A percentile compares a stretch with the other conserved stretches of the same genome.
Conservation (phyloP, 2,113 vertebrate genomes). For the Halichoerus grypus region DNA sequence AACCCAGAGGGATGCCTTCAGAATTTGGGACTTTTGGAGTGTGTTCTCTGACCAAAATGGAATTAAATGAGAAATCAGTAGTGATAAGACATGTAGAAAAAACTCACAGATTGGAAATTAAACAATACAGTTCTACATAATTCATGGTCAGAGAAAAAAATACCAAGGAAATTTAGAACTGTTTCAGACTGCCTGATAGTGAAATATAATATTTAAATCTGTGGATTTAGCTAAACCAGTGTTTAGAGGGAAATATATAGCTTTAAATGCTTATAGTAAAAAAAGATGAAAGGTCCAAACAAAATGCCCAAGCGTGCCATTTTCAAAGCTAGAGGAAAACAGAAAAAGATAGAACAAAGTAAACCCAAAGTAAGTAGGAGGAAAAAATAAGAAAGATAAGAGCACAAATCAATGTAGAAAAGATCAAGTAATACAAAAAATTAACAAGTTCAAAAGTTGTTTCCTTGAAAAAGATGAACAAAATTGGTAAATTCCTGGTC, state of each 20-base stretch:
- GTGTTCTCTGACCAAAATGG: neutral
- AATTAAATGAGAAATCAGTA: constrained; percentile 37
- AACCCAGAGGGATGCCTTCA: neutral
- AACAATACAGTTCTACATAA: neutral
- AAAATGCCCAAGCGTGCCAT: neutral
- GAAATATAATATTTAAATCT: neutral
- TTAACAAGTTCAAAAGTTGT: neutral
- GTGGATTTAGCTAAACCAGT: neutral
- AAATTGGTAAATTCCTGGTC: neutral
- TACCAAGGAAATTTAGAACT: neutral
- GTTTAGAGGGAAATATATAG: neutral
- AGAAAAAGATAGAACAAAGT: neutral
- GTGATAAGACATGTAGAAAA: neutral
- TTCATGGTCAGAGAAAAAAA: constrained; percentile 16
- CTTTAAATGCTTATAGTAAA: neutral
- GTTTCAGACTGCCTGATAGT: neutral
- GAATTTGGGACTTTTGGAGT: neutral
- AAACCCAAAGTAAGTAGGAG: neutral
- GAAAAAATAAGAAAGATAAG: neutral
- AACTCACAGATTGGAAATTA: neutral
- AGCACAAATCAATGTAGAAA: neutral
- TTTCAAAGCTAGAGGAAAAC: neutral
- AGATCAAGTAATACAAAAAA: neutral
- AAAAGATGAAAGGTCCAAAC: neutral
- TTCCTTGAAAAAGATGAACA: neutral